Conservation (phyloP, 2,888 invertebrate species). For the Macrophya annulata region DNA sequence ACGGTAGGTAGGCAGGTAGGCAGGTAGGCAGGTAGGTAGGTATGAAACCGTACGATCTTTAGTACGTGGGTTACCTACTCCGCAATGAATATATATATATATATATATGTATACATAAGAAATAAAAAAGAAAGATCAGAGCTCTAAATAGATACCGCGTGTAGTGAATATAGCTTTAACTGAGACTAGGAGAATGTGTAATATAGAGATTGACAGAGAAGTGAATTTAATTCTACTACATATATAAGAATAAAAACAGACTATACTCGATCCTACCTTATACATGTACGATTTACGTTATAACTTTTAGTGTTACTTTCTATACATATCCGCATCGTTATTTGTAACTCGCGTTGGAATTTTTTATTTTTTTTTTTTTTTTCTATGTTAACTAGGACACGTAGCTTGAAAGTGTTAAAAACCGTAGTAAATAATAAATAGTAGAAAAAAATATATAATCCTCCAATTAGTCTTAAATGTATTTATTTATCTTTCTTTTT, state of each 20-base stretch:
- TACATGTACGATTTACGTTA: neutral
- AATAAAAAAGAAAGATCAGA: neutral
- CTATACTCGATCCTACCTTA: neutral
- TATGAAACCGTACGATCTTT: neutral
- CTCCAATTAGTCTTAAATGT: too few relatives aligned
- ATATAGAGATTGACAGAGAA: neutral
- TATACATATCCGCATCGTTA: neutral
- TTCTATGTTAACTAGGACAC: neutral
- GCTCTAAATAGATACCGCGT: neutral
- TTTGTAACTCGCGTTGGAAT: neutral
- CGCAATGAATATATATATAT: conserved; percentile 10
- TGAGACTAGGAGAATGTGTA: neutral
- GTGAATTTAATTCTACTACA: conserved; percentile 10
- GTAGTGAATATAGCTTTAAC: conserved; percentile 10
- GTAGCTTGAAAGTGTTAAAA: neutral
- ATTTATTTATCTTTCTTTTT: too few relatives aligned
- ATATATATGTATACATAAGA: too few relatives aligned
- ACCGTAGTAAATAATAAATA: neutral
- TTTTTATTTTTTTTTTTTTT: too few relatives aligned
- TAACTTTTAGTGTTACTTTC: neutral
- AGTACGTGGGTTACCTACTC: neutral
- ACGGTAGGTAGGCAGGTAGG: neutral
- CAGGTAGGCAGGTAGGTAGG: neutral
- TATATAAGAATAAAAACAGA: conserved; percentile 4
- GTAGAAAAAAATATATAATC: neutral